Evolutionary conservation across 37 sponge, comb jelly and placozoan species (phyloP).

Genomic region (Aphrocallistes beatrix): DNA sequence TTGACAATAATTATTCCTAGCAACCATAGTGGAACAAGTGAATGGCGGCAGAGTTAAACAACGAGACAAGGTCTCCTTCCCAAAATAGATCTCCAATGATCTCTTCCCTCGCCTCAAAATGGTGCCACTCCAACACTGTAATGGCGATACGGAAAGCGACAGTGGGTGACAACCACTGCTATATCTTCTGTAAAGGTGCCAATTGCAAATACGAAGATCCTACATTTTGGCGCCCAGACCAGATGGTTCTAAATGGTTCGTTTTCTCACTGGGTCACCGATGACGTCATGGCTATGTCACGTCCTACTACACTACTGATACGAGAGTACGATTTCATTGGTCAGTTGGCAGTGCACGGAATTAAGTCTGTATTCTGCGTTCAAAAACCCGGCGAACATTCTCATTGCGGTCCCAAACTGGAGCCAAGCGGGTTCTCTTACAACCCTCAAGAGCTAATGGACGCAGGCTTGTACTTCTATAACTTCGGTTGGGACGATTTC

Average conservation of each 20-base stretch:
- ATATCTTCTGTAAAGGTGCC: not conserved
- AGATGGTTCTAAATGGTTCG: not conserved
- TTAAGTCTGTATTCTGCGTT: constrained; percentile 72
- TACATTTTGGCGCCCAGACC: not conserved
- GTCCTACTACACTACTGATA: constrained; percentile 68
- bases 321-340: constrained; percentile 39
- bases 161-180: not conserved
- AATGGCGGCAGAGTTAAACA: no score
- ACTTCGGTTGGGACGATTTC: constrained; percentile 52
- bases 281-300: constrained; percentile 78
- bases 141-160: not conserved
- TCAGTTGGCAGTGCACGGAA: constrained; percentile 54
- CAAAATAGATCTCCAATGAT: no score
- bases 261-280: constrained; percentile 68
- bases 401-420: constrained; percentile 76
- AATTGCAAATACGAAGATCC: constrained; percentile 9
- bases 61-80: no score
- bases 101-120: not conserved
- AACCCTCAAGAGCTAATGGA: constrained; percentile 77
- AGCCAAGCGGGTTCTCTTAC: constrained; percentile 71
- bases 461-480: not conserved
- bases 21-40: no score
- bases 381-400: constrained; percentile 80
- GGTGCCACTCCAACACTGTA: not conserved
- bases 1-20: no score